Base-by-base conservation (phyloP, 2,797 vertebrate species). In the Tachyglossus aculeatus region DNA sequence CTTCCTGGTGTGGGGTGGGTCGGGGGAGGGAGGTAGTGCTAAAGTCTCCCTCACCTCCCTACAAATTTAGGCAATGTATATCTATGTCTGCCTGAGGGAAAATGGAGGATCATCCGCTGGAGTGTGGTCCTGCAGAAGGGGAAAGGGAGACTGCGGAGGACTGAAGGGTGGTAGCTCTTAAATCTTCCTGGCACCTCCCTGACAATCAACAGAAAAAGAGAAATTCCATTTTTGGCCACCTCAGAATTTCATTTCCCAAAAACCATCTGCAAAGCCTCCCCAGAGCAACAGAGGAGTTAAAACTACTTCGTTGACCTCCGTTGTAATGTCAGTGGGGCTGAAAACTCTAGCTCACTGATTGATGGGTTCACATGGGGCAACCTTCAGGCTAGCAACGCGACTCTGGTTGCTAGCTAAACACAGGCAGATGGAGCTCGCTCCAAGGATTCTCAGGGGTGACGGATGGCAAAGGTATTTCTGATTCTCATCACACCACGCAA, bases 351-450 rank as follows among this genome's bases (percentile, higher is more conserved):
- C 41, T 24, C 1, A 7, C 81, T 96, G 94, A 96, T 65, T 94
- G 94, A 95, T 89, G 94, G 87, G 93, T 96, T 96, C 93, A 94
- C 92, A 90, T 95, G 93, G 91, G 92, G 90, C 67, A 71, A 91
- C 87, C 89, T 93, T 91, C 66, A 67, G 87, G 70, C 73, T 94
- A 91, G 93, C 92, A 95, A 95, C 92, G 86, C 67, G 83, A 93
- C 91, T 93, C 87, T 87, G 88, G 94, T 97, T 95, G 95, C 93
- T 94, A 88, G 86, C 93, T 95, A 94, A 96, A 96, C 95, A 97
- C 27, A 45, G 74, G 91, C 95, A 94, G 91, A 95, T 95, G 93
- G 89, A 95, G 88, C 83, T 83, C 88, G 78, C 83, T 31, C 65
- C 82, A 76, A 86, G 88, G 86, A 91, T 92, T 92, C 93, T 91